Percentiles rank a stretch among this genome's conserved stretches.
Evolutionary conservation across 2,797 vertebrate genomes (phyloP).

Genomic region (Artibeus jamaicensis): DNA sequence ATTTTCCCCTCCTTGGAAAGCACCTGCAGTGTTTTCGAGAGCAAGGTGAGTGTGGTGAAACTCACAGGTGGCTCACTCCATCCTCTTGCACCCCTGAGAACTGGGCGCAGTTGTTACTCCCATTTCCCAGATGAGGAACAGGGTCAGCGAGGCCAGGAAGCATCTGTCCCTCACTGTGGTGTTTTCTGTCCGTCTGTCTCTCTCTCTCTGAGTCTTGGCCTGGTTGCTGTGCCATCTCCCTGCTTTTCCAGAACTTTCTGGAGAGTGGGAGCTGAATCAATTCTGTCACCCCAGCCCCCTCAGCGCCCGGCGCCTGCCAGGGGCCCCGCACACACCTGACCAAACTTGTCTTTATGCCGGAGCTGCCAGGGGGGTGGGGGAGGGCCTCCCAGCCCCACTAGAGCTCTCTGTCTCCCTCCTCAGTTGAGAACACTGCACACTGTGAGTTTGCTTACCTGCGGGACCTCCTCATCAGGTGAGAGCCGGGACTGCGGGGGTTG

Average conservation of each 20-base stretch:
- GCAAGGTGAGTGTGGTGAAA: accelerated
- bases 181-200: accelerated
- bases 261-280: neutral
- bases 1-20: neutral
- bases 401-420: slow-evolving; percentile 34
- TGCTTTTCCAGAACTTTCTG: neutral
- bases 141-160: neutral
- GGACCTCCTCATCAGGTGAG: slow-evolving; percentile 97
- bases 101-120: neutral
- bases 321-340: accelerated
- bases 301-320: neutral
- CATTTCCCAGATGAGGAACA: neutral
- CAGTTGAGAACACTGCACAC: slow-evolving; percentile 97
- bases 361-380: accelerated
- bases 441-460: slow-evolving; percentile 98
- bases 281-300: accelerated
- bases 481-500: accelerated
- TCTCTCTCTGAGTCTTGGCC: accelerated
- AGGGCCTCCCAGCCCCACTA: accelerated
- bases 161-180: neutral
- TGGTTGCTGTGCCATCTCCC: neutral
- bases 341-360: neutral
- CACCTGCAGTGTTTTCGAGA: no score
- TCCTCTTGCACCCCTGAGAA: neutral
- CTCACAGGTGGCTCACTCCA: accelerated